Base-by-base conservation (phyloP, 2,888 invertebrate species). In the Hydriomena furcata region DNA sequence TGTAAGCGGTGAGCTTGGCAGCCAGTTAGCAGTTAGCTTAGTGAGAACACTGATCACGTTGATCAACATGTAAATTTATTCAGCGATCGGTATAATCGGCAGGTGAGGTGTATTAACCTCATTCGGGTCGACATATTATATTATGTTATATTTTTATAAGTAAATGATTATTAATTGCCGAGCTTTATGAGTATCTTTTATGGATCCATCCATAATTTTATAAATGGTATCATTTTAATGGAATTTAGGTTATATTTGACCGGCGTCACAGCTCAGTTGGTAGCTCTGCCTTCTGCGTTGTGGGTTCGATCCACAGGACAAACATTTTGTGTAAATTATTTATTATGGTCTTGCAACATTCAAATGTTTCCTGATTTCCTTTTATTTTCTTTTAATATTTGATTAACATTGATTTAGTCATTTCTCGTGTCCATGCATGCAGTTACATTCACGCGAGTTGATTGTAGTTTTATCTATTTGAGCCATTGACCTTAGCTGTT, bases 61-160 rank as follows among this genome's bases (percentile, higher is more conserved):
- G 76, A 88, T 88, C 80, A 84, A 76, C 66, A 87, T 88, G 88
- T 79, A 83, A 88, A 88, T 88, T 81, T 86, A 88, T 88, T 84
- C 88, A 78, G 76, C 81, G 81, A 85, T 85, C 84, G 73, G 79
- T 81, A 77, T 85, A 83, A 85, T 82, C 83, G 78, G 66, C 69
- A 73, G 65, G 73, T 68, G 73, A 75, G 72, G 73, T 76, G 82
- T 80, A 82, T 84, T 86, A 86, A 86, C 86, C 86, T 84, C 82
- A 74, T 80, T 85, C 73, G 73, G 70, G 67, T 71, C 73, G 71
- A 79, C 77, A 79, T 76, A 72, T 73, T 73, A 75, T 40, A 44
- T 35, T 44, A 74, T 74, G 76, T 73, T 74, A 78, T 75, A 68
- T 76, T 70, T 60, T 49, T 68, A 76, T 73, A 67, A 21, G 21